Conservation (phyloP, 1,140 invertebrate genomes). For the Druon quercuslanigerum region DNA sequence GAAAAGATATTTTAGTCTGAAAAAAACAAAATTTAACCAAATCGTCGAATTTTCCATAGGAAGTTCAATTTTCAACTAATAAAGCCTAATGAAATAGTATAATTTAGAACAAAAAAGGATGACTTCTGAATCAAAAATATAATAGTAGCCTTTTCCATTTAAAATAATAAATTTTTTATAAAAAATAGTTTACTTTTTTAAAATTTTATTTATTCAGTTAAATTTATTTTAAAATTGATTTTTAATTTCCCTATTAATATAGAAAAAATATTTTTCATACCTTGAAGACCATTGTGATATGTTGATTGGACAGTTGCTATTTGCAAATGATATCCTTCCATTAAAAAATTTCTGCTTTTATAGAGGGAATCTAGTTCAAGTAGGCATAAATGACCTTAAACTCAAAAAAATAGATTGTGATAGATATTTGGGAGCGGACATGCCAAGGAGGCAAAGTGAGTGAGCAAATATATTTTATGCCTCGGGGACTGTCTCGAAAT, state of each 20-base stretch:
- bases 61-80: too few relatives aligned
- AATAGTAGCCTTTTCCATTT: too few relatives aligned
- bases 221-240: neutral
- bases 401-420: conserved; percentile 46
- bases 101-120: too few relatives aligned
- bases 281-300: conserved; percentile 56
- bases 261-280: conserved; percentile 46
- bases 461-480: conserved; percentile 16
- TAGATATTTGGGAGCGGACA: conserved; percentile 42
- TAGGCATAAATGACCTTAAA: conserved; percentile 44
- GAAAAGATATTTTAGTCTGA: too few relatives aligned
- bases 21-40: too few relatives aligned
- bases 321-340: conserved; percentile 54
- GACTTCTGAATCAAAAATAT: too few relatives aligned
- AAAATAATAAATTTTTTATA: too few relatives aligned
- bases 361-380: conserved; percentile 52
- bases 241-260: neutral
- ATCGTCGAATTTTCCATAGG: too few relatives aligned
- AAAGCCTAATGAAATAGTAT: too few relatives aligned
- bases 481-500: too few relatives aligned
- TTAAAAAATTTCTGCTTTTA: conserved; percentile 54
- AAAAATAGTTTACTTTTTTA: too few relatives aligned
- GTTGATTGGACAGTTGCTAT: conserved; percentile 14
- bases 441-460: conserved; percentile 33
- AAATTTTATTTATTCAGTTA: too few relatives aligned